phyloP scores from a whole-genome alignment of 2,888 invertebrate species.

The Orgyia antiqua region DNA sequence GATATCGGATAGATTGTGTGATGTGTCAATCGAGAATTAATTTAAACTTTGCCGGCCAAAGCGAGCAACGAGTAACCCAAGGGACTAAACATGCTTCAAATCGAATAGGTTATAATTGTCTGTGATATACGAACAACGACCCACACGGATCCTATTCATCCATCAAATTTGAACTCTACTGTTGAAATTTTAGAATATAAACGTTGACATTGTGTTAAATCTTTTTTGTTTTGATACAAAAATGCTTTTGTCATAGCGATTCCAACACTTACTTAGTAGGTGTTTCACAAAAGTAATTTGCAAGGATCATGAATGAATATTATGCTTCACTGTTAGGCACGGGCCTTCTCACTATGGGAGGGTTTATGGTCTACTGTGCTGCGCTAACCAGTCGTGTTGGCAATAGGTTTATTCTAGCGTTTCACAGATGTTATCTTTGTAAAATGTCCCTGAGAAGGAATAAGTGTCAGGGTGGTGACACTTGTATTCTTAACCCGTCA shows the following conservation, averaged over 20 bases:
- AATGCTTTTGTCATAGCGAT: conserved; percentile 41
- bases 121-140: conserved; percentile 54
- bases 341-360: too few species aligned
- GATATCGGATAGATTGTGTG: conserved; percentile 53
- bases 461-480: too few species aligned
- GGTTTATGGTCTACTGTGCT: too few species aligned
- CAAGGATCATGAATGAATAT: conserved; percentile 46
- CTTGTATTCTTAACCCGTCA: too few species aligned
- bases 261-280: conserved; percentile 58
- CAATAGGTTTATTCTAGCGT: too few species aligned
- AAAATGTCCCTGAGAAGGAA: too few species aligned
- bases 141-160: conserved; percentile 34
- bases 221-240: conserved; percentile 34
- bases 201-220: conserved; percentile 18
- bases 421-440: too few species aligned
- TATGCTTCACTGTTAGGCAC: too few species aligned
- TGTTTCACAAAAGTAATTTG: conserved; percentile 60
- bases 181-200: conserved; percentile 21
- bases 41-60: conserved; percentile 71
- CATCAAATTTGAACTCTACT: conserved; percentile 50
- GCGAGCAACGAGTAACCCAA: conserved; percentile 56
- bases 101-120: conserved; percentile 74
- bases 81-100: conserved; percentile 67
- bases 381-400: too few species aligned
- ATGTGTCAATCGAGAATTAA: conserved; percentile 73